Base-by-base conservation (phyloP, 2,888 invertebrate genomes). In the Portevinia maculata region DNA sequence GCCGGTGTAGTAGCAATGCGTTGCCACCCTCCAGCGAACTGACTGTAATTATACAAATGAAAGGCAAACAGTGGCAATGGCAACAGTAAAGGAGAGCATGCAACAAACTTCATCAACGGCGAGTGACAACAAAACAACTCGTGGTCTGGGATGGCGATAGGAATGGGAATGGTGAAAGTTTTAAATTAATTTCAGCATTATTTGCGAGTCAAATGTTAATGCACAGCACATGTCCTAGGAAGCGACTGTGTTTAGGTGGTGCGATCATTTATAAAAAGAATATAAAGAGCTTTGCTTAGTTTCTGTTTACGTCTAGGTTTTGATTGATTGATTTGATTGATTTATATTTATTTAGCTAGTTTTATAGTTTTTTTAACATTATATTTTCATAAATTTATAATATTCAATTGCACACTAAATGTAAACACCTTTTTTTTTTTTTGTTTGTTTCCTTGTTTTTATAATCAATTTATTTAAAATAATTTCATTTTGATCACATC, bases 31-130 rank as follows among this genome's bases (percentile, higher is more conserved):
- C 17, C 64, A 57, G 19, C 17, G n/a, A 50, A 28, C 53, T 53
- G 34, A 41, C 34, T 59, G 78, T 83, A 83, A 83, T 83, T 83
- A 83, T 83, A 83, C 78, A 83, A 83, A 83, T 83, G 83, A 83
- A 83, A 83, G 62, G 71, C 78, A 83, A 83, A 83, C 83, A 83
- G 13, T 52, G 57, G 17, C 55, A 44, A 48, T 52, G 57, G 17
- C 55, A 44, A 48, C 59, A 59, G 70, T 44, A 17, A 32, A 83
- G 71, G 62, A 78, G 71, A 83, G 78, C 83, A 62, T 78, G 78
- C 83, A 83, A 73, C 55, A 78, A 78, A 83, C 83, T 78, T 73
- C 71, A 78, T 83, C 78, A 67, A 41, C 50, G 44, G 34, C 5
- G 13, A 65, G 48, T 24, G 62, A 34, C 57, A 70, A 30, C 62